phyloP scores from a whole-genome alignment of 92 coral and sea anemone species.

The Galaxea fascicularis region DNA sequence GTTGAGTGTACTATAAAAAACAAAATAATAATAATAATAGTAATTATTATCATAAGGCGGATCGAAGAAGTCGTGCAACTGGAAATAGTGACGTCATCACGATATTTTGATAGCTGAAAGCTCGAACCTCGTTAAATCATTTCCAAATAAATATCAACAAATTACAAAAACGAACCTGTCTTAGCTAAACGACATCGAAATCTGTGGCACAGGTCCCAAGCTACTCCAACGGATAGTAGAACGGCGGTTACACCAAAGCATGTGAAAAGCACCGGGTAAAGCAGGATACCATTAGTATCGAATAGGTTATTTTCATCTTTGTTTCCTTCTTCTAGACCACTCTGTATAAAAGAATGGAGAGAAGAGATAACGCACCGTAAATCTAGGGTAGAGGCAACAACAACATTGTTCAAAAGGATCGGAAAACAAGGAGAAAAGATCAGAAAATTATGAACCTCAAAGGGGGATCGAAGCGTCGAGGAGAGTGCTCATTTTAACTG shows the following conservation, averaged over 20 bases:
- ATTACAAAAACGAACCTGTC: not conserved
- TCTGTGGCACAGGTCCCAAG: slow-evolving; percentile 36
- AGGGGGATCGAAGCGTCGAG: too few relatives aligned
- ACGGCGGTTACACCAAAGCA: slow-evolving; percentile 71
- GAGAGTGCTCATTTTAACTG: too few relatives aligned
- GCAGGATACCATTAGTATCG: slow-evolving; percentile 88
- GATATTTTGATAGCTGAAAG: not conserved
- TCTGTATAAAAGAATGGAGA: slow-evolving; percentile 30
- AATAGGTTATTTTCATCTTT: slow-evolving; percentile 73
- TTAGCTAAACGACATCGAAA: not conserved
- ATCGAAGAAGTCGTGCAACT: not conserved
- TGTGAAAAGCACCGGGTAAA: slow-evolving; percentile 79
- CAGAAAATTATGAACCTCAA: too few relatives aligned
- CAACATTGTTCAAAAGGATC: not conserved
- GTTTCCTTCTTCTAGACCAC: slow-evolving; percentile 55
- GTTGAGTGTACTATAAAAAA: too few relatives aligned
- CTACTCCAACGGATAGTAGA: slow-evolving; percentile 61
- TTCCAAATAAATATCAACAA: not conserved
- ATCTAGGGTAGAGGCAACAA: not conserved
- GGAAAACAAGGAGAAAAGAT: not conserved
- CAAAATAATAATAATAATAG: too few relatives aligned
- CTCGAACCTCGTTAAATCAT: not conserved
- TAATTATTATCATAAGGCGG: not conserved
- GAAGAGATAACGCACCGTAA: too few relatives aligned
- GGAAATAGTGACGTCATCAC: not conserved